Conservation (phyloP, 2,113 vertebrate genomes). For the Oreochromis aureus region DNA sequence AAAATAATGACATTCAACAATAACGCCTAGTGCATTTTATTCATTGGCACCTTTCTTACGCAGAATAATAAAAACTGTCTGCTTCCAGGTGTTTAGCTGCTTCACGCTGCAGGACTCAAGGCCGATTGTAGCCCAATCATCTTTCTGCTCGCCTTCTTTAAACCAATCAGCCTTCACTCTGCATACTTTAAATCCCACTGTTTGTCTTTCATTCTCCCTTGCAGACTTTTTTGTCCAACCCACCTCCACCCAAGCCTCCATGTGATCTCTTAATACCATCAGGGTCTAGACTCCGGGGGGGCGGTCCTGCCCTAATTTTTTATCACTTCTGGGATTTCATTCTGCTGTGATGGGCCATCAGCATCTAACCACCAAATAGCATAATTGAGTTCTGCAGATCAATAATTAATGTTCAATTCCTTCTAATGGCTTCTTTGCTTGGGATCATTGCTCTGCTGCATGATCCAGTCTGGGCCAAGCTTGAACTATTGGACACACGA, state of each 20-base stretch:
- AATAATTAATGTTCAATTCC: neutral
- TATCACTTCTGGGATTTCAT: neutral
- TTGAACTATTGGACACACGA: neutral
- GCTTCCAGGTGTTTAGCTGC: neutral
- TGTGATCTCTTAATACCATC: neutral
- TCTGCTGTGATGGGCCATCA: neutral
- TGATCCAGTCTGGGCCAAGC: neutral
- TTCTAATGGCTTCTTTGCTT: neutral
- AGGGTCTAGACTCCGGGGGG: neutral
- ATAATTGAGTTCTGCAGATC: neutral
- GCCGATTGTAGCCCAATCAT: neutral
- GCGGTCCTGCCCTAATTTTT: neutral
- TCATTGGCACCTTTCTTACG: neutral
- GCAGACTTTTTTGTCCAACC: neutral
- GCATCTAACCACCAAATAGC: neutral
- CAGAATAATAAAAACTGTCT: neutral
- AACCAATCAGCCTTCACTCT: neutral
- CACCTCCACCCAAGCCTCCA: neutral
- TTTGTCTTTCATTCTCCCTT: neutral
- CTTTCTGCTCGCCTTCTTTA: neutral
- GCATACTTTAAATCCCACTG: neutral
- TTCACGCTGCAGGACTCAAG: neutral
- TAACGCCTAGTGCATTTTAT: neutral
- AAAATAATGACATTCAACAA: neutral
- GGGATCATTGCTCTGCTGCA: neutral